phyloP scores from a whole-genome alignment of 2,113 vertebrate genomes.

The Numida meleagris region DNA sequence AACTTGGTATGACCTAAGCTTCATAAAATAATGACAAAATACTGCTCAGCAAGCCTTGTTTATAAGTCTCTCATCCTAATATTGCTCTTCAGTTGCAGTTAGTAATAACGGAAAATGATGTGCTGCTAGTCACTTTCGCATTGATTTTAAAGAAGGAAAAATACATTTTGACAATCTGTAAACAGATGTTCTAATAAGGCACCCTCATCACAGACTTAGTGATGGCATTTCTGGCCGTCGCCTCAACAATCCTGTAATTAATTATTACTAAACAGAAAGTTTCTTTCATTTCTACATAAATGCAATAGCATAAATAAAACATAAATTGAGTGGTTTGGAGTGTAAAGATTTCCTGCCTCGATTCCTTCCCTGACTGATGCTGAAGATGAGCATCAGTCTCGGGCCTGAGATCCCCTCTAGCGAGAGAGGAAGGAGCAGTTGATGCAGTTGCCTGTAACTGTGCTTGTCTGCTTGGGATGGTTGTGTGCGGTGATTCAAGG shows the following conservation, averaged over 20 bases:
- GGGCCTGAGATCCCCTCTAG: neutral
- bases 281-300: neutral
- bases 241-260: neutral
- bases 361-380: neutral
- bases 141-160: conserved; percentile 22
- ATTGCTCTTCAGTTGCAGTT: conserved; percentile 38
- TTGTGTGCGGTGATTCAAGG: neutral
- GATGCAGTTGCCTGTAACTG: neutral
- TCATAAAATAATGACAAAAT: neutral
- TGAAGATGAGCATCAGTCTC: neutral
- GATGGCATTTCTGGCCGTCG: conserved; percentile 6
- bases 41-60: conserved; percentile 34
- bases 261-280: neutral
- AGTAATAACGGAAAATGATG: conserved; percentile 30
- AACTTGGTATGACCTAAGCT: conserved; percentile 12
- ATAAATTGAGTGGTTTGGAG: neutral
- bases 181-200: conserved; percentile 8
- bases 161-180: conserved; percentile 14
- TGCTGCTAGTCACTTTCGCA: conserved; percentile 9
- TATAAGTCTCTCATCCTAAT: conserved; percentile 31
- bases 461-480: fast-evolving
- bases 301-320: neutral
- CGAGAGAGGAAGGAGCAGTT: neutral
- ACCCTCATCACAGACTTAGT: neutral
- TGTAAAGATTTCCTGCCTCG: neutral